These are phyloP conservation scores for Semaprochilodus insignis DNA, from an alignment of 2,797 vertebrate species.

Conservation along the genomic window DNA sequence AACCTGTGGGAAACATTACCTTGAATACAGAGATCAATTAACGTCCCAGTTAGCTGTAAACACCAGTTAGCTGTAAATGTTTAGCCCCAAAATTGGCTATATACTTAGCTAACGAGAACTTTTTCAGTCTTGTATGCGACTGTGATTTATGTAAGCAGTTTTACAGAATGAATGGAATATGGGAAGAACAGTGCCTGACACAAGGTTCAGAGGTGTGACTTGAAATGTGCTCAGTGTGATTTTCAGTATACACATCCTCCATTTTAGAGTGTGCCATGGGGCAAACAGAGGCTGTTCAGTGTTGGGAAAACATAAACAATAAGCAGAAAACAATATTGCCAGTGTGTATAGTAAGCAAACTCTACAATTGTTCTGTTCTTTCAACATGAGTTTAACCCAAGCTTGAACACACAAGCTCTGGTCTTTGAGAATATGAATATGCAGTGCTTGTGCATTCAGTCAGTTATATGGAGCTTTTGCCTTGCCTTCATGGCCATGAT, in stretches of 20 bases:
- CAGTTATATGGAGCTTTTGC: background rate
- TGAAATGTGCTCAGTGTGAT: background rate
- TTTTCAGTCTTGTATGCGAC: background rate
- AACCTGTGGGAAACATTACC: background rate
- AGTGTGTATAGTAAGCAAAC: background rate
- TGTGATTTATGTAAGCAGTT: background rate
- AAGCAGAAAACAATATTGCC: background rate
- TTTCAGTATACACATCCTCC: constrained; percentile 9
- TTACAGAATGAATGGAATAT: no score
- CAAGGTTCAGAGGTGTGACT: no score
- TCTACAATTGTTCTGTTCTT: background rate
- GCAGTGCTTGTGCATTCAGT: background rate
- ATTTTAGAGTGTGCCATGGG: background rate
- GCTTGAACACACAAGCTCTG: background rate
- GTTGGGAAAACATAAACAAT: background rate
- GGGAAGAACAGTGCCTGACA: no score
- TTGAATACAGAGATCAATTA: background rate
- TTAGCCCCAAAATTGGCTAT: background rate
- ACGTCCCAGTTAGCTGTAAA: no score
- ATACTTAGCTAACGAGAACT: background rate
- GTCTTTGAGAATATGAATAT: background rate
- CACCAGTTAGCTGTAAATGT: no score
- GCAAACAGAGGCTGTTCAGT: background rate
- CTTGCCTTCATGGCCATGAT: background rate
- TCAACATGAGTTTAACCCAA: background rate